Evolutionary conservation across 2,113 vertebrate species (phyloP).

Genomic region (Paradoxurus hermaphroditus): DNA sequence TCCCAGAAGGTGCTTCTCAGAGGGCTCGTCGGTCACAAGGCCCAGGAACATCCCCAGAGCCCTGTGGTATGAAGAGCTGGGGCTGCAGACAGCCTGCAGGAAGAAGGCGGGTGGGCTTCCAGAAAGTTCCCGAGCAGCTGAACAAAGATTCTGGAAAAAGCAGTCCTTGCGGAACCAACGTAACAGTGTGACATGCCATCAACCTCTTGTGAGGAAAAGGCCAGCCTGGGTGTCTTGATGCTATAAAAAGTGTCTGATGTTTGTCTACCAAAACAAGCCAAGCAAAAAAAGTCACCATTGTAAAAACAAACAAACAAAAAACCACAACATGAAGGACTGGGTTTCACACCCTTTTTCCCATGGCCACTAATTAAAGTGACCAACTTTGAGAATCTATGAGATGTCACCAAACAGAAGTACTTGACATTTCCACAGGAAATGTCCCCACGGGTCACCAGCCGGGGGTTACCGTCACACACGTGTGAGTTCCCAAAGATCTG

Average conservation of each 20-base stretch:
- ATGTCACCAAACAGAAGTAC: neutral
- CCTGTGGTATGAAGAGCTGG: neutral
- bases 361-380: neutral
- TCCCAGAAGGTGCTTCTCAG: neutral
- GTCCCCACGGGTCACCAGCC: neutral
- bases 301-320: neutral
- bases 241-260: neutral
- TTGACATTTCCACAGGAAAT: neutral
- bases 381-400: neutral
- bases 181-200: rapidly evolving
- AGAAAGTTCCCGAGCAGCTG: too few species aligned
- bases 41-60: neutral
- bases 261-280: neutral
- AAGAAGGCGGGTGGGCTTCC: neutral
- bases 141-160: neutral
- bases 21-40: neutral
- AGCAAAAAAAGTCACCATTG: neutral
- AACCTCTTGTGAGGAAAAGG: neutral
- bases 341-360: neutral
- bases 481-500: neutral
- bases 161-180: neutral
- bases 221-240: neutral
- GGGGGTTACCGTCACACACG: neutral
- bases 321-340: neutral
- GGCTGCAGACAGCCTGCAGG: neutral